A percentile compares a stretch with the other conserved stretches of the same genome.
phyloP scores from a whole-genome alignment of 2,888 invertebrate genomes.

The Archips xylosteana region DNA sequence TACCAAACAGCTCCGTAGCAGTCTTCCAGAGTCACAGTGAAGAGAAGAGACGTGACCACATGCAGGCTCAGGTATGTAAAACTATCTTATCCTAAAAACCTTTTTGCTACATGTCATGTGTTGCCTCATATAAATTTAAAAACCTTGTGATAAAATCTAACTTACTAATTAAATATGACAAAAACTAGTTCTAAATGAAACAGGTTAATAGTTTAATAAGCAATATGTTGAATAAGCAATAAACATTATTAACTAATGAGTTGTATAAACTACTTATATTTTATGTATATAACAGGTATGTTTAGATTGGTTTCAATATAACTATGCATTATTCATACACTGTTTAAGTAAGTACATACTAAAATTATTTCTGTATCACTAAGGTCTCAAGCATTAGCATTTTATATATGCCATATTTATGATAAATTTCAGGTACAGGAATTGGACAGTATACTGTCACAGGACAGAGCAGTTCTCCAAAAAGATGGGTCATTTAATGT shows the following conservation, averaged over 20 bases:
- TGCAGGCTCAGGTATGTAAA: slow-evolving; percentile 85
- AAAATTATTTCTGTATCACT: too few species aligned
- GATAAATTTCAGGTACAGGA: slow-evolving; percentile 81
- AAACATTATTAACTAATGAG: too few species aligned
- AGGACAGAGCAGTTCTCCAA: slow-evolving; percentile 86
- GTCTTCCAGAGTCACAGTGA: slow-evolving; percentile 86
- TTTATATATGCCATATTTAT: background rate
- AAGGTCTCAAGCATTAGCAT: background rate
- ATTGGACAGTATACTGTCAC: slow-evolving; percentile 83
- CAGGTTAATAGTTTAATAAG: background rate
- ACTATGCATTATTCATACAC: too few species aligned
- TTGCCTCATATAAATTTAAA: background rate
- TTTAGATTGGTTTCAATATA: too few species aligned
- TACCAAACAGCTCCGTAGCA: slow-evolving; percentile 86
- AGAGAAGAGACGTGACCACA: slow-evolving; percentile 72
- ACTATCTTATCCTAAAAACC: background rate
- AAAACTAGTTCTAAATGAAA: too few species aligned
- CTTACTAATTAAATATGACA: too few species aligned
- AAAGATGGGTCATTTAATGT: slow-evolving; percentile 87
- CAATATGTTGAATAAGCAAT: too few species aligned
- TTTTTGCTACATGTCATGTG: background rate
- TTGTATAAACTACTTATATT: too few species aligned
- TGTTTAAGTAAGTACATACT: too few species aligned
- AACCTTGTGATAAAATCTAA: background rate
- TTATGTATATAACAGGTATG: too few species aligned